phyloP scores from a whole-genome alignment of 2,888 invertebrate species.

The Rhamphomyia laevipes region DNA sequence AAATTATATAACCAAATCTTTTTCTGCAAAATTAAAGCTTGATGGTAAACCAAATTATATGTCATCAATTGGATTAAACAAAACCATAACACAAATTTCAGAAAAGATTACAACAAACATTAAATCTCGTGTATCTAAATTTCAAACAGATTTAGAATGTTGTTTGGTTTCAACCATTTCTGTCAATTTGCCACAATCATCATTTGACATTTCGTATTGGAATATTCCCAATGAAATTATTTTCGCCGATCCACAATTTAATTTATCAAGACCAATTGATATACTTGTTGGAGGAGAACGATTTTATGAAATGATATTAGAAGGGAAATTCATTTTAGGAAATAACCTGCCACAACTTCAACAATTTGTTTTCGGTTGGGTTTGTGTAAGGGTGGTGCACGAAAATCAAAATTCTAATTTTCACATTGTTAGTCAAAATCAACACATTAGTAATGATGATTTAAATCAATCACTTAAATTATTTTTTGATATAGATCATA shows the following conservation, averaged over 20 bases:
- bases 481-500: conserved; percentile 12
- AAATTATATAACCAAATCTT: too few relatives aligned
- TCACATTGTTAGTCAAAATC: neutral
- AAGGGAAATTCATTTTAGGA: too few relatives aligned
- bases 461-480: neutral
- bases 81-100: too few relatives aligned
- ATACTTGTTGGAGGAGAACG: too few relatives aligned
- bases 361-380: conserved; percentile 7
- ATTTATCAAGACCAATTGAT: conserved; percentile 4
- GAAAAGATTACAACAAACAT: too few relatives aligned
- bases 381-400: neutral
- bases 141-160: neutral
- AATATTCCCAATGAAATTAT: conserved; percentile 5
- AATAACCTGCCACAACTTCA: conserved; percentile 1
- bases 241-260: conserved; percentile 4
- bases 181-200: neutral
- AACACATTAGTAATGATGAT: neutral
- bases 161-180: neutral
- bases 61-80: too few relatives aligned
- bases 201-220: neutral
- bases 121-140: too few relatives aligned
- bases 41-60: too few relatives aligned
- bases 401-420: neutral
- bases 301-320: too few relatives aligned
- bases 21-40: too few relatives aligned